Percentiles rank a stretch among this genome's conserved stretches.
Conservation (phyloP, 1,140 invertebrate genomes). For the Ips nitidus region DNA sequence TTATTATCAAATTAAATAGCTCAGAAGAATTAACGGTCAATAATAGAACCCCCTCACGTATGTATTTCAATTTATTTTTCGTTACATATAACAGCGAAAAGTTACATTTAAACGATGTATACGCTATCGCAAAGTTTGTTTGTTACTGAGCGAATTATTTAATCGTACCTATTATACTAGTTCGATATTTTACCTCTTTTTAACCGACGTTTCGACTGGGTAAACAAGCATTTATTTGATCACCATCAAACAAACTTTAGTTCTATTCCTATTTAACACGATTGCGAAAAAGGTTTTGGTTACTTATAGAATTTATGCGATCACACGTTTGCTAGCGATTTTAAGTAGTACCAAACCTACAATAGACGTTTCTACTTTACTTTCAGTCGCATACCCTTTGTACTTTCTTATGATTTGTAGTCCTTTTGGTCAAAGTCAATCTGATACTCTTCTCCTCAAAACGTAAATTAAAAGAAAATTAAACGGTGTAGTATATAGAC, state of each 20-base stretch:
- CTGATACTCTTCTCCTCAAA: no score
- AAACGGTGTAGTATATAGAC: no score
- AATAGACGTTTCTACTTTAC: slow-evolving; percentile 23
- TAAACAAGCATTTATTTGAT: background rate
- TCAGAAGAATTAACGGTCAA: no score
- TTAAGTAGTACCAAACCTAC: slow-evolving; percentile 23
- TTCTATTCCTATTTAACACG: slow-evolving; percentile 2
- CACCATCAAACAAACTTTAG: slow-evolving; percentile 3
- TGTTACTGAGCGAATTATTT: background rate
- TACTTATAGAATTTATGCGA: slow-evolving; percentile 3
- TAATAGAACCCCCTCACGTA: no score
- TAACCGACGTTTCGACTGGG: no score
- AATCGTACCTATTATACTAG: background rate
- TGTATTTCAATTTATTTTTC: slow-evolving; percentile 7
- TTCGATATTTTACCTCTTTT: no score
- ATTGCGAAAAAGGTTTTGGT: slow-evolving; percentile 8
- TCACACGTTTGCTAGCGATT: slow-evolving; percentile 12
- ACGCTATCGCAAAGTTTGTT: slow-evolving; percentile 1
- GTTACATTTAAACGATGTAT: slow-evolving; percentile 20
- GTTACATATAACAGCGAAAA: slow-evolving; percentile 18
- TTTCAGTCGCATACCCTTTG: slow-evolving; percentile 33
- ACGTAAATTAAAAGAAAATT: no score
- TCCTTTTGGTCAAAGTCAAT: slow-evolving; percentile 15
- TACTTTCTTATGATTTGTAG: slow-evolving; percentile 27
- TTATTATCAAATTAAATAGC: no score